Evolutionary conservation across 2,888 invertebrate species (phyloP).

Genomic region (Habrosyne pyritoides): DNA sequence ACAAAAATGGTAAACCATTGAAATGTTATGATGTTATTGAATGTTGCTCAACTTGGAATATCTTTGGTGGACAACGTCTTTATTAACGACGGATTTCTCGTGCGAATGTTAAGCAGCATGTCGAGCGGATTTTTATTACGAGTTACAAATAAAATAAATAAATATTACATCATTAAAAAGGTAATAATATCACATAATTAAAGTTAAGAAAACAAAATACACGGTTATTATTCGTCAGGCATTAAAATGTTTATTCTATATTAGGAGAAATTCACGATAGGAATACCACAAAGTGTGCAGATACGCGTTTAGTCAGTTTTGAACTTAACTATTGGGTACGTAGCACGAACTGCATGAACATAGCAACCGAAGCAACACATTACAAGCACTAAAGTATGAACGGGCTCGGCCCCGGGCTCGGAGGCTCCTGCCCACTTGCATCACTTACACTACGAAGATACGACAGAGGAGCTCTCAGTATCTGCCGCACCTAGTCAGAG

Average conservation of each 20-base stretch:
- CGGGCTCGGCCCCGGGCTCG: background rate
- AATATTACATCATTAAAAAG: conserved; percentile 25
- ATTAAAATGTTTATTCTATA: background rate
- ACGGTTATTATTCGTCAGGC: conserved; percentile 16
- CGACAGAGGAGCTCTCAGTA: no score
- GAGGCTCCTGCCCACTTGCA: background rate
- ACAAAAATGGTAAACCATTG: no score
- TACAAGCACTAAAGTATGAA: background rate
- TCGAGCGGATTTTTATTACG: background rate
- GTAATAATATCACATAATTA: conserved; percentile 31
- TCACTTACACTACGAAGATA: no score
- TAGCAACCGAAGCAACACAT: background rate
- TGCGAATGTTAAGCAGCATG: no score
- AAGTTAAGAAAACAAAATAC: conserved; percentile 9
- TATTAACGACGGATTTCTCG: background rate
- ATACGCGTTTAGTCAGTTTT: background rate
- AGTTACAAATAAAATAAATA: conserved; percentile 30
- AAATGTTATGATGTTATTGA: background rate
- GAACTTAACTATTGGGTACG: background rate
- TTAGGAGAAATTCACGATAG: background rate
- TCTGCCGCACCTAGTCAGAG: no score
- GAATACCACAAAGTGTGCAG: background rate
- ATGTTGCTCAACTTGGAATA: background rate
- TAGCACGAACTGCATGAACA: background rate
- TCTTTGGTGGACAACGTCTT: background rate